These are phyloP conservation scores for Monopis laevigella DNA, from an alignment of 2,888 invertebrate species.

Conservation along the genomic window DNA sequence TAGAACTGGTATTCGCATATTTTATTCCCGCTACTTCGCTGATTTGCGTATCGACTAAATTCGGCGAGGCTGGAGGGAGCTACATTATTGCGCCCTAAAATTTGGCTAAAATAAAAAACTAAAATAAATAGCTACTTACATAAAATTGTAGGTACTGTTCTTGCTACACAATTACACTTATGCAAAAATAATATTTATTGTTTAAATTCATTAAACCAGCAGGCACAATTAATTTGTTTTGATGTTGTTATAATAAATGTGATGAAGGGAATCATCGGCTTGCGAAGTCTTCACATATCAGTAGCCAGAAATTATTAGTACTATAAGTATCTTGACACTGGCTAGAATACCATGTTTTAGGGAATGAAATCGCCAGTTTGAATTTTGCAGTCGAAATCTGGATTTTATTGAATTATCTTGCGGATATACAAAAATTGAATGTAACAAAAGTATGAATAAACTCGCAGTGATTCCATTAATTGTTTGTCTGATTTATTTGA, in stretches of 20 bases:
- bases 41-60: no score
- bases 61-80: no score
- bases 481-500: slow-evolving; percentile 39
- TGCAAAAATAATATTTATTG: no score
- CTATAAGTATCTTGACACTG: slow-evolving; percentile 64
- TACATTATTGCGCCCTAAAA: no score
- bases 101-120: no score
- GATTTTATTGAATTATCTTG: slow-evolving; percentile 39
- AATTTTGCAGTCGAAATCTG: slow-evolving; percentile 13
- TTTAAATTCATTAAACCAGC: no score
- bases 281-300: slow-evolving; percentile 43
- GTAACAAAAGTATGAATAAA: slow-evolving; percentile 65
- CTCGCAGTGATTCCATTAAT: slow-evolving; percentile 67
- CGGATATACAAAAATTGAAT: slow-evolving; percentile 56
- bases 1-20: no score
- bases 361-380: slow-evolving; percentile 32
- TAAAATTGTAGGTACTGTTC: no score
- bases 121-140: no score
- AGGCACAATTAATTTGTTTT: slow-evolving; percentile 40
- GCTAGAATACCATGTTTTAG: slow-evolving; percentile 20
- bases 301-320: slow-evolving; percentile 51
- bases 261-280: slow-evolving; percentile 11
- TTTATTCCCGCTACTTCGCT: no score
- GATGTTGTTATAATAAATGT: slow-evolving; percentile 47
- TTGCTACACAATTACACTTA: no score